These are phyloP conservation scores for Apteryx mantelli DNA, from an alignment of 2,113 vertebrate species.

Conservation along the genomic window DNA sequence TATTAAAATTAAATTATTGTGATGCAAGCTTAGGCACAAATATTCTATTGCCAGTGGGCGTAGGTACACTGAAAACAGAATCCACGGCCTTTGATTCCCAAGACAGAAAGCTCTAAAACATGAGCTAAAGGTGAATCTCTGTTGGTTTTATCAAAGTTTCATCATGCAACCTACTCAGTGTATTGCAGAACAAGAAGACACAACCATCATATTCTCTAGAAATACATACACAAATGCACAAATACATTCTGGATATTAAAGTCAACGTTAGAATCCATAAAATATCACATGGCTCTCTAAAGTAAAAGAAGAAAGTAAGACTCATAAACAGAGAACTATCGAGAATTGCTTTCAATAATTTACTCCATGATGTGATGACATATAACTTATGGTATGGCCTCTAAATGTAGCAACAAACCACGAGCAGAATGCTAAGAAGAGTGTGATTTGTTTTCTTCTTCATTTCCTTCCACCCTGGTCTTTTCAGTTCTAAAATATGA, in stretches of 20 bases:
- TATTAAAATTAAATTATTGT: neutral
- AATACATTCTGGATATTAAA: neutral
- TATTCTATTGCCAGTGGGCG: neutral
- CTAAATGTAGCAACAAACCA: neutral
- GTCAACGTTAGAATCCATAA: neutral
- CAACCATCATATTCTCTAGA: neutral
- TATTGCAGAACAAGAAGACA: neutral
- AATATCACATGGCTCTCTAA: neutral
- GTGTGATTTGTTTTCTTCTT: neutral
- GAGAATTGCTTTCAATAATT: neutral
- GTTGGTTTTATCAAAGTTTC: neutral
- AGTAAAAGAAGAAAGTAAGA: neutral
- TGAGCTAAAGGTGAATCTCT: neutral
- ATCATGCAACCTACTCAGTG: neutral
- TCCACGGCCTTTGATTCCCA: neutral
- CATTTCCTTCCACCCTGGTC: neutral
- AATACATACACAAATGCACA: neutral
- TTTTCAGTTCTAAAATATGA: neutral
- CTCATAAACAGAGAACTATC: neutral
- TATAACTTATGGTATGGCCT: neutral
- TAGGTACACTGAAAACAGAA: neutral
- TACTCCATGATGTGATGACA: neutral
- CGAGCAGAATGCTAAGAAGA: neutral
- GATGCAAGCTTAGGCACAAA: neutral
- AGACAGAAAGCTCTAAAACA: neutral